phyloP scores from a whole-genome alignment of 2,888 invertebrate species.

The Omphaloscelis lunosa region DNA sequence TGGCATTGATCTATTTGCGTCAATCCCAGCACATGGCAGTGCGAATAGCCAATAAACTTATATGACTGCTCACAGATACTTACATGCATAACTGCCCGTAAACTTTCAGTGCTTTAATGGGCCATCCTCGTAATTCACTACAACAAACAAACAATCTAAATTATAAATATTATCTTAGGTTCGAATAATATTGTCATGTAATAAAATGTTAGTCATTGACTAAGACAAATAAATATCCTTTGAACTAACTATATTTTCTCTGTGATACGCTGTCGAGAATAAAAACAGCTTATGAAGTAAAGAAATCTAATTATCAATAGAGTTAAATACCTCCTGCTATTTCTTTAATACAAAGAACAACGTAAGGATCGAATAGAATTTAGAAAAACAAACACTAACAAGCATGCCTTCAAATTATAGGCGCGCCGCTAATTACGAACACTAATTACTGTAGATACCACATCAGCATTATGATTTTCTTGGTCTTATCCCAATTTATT shows the following conservation, averaged over 20 bases:
- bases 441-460: too few species aligned
- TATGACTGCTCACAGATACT: constrained; percentile 36
- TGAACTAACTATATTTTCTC: neutral
- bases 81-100: constrained; percentile 46
- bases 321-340: neutral
- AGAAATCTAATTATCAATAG: too few species aligned
- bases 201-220: neutral
- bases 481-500: too few species aligned
- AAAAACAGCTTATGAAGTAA: neutral
- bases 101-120: constrained; percentile 29
- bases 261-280: too few species aligned
- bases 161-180: neutral
- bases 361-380: neutral
- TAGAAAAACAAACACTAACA: neutral
- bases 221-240: neutral
- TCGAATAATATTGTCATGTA: constrained; percentile 2
- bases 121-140: constrained; percentile 8
- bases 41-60: constrained; percentile 47
- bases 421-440: neutral
- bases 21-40: constrained; percentile 60
- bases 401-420: neutral
- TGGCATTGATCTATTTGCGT: constrained; percentile 65
- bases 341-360: neutral
- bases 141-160: constrained; percentile 13
- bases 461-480: too few species aligned